Evolutionary conservation across 2,888 invertebrate species (phyloP).

Genomic region (Balanococcus diminutus): DNA sequence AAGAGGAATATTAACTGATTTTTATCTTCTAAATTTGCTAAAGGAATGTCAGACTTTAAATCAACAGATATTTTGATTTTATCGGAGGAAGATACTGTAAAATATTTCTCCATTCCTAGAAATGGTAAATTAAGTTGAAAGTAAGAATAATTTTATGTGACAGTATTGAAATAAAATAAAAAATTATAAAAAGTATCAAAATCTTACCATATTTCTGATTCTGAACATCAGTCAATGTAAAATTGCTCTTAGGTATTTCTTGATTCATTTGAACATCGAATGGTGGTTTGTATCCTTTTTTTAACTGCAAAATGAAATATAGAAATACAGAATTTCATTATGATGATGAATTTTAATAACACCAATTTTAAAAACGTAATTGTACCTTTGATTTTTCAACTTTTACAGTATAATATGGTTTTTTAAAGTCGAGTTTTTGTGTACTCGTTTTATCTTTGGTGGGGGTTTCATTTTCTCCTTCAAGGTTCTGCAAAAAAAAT

Average conservation of each 20-base stretch:
- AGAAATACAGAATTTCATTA: neutral
- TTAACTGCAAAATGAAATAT: neutral
- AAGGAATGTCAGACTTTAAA: neutral
- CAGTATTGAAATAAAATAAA: too few relatives aligned
- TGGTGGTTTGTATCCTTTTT: neutral
- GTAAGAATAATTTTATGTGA: neutral
- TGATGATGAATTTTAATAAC: neutral
- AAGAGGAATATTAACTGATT: neutral
- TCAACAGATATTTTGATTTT: neutral
- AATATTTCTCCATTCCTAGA: neutral
- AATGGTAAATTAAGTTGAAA: neutral
- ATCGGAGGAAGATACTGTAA: neutral
- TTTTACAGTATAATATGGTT: neutral
- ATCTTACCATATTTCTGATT: neutral
- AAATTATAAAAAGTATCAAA: neutral
- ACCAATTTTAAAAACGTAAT: neutral
- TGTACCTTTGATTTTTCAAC: neutral
- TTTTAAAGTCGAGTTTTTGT: neutral
- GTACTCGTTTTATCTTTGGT: neutral
- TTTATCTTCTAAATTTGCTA: neutral
- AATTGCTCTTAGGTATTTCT: neutral
- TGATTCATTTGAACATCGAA: conserved; percentile 4
- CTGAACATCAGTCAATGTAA: neutral
- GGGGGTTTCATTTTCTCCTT: neutral
- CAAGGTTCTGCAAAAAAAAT: neutral